Percentiles rank a stretch among this genome's conserved stretches.
These are phyloP conservation scores for Phycodurus eques DNA, from an alignment of 2,113 vertebrate species.

Conservation along the genomic window DNA sequence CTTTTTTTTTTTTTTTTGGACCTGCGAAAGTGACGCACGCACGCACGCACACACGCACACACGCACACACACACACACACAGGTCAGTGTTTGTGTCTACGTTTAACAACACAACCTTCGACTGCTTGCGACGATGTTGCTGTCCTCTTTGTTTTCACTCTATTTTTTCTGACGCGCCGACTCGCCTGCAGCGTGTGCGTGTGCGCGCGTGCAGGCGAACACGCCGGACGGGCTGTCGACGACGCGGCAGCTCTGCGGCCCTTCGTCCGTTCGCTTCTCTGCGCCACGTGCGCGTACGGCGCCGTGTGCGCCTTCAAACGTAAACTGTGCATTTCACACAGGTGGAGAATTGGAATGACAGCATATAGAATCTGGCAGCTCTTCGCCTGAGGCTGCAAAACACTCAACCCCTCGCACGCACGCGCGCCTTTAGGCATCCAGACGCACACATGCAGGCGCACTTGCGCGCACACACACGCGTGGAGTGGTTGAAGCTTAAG, in stretches of 20 bases:
- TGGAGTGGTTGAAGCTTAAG: neutral
- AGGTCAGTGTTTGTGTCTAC: neutral
- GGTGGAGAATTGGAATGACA: conserved; percentile 28
- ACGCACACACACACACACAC: neutral
- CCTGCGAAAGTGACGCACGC: neutral
- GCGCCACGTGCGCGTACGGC: neutral
- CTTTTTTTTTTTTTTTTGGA: neutral
- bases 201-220: neutral
- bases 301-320: neutral
- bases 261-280: neutral
- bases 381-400: conserved; percentile 23
- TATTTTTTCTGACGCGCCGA: neutral
- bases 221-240: conserved; percentile 10
- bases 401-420: conserved; percentile 22
- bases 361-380: conserved; percentile 37
- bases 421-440: too few species aligned
- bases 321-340: neutral
- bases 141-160: neutral
- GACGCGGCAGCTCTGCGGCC: conserved; percentile 8
- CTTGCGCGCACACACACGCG: conserved; percentile 1
- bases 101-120: neutral
- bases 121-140: conserved; percentile 1
- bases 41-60: neutral
- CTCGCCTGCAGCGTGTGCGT: neutral
- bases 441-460: conserved; percentile 11